phyloP scores from a whole-genome alignment of 2,797 vertebrate genomes.

The Coreius guichenoti region DNA sequence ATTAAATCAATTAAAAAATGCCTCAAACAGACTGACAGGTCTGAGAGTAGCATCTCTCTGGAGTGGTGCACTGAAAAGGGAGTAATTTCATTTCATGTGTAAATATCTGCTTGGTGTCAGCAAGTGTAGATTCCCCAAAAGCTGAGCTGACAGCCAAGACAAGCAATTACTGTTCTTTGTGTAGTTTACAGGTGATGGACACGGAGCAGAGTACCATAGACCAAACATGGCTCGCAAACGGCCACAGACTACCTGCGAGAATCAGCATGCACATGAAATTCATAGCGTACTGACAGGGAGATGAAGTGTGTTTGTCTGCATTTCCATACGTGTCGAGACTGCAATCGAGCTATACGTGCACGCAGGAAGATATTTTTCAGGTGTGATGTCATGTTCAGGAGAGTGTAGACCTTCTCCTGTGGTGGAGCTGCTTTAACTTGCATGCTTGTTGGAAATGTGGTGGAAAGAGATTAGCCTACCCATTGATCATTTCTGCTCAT shows the following conservation, averaged over 20 bases:
- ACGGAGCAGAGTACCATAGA: slow-evolving; percentile 23
- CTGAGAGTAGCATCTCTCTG: slow-evolving; percentile 56
- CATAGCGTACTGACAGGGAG: neutral
- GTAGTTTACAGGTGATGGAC: slow-evolving; percentile 60
- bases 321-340: slow-evolving; percentile 26
- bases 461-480: slow-evolving; percentile 22
- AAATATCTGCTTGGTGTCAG: slow-evolving; percentile 69
- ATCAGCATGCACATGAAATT: slow-evolving; percentile 5
- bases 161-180: slow-evolving; percentile 68
- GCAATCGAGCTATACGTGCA: neutral
- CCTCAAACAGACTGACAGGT: slow-evolving; percentile 58
- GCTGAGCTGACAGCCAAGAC: slow-evolving; percentile 65
- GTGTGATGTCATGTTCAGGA: slow-evolving; percentile 3
- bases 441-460: slow-evolving; percentile 13
- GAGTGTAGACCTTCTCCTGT: neutral
- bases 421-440: neutral
- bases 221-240: neutral
- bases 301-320: slow-evolving; percentile 37
- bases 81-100: slow-evolving; percentile 66
- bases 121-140: slow-evolving; percentile 56
- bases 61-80: slow-evolving; percentile 52
- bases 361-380: neutral
- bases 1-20: slow-evolving; percentile 46
- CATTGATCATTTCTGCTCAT: slow-evolving; percentile 16
- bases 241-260: slow-evolving; percentile 15